These are phyloP conservation scores for Conopomorpha cramerella DNA, from an alignment of 1,140 invertebrate genomes.

Conservation along the genomic window DNA sequence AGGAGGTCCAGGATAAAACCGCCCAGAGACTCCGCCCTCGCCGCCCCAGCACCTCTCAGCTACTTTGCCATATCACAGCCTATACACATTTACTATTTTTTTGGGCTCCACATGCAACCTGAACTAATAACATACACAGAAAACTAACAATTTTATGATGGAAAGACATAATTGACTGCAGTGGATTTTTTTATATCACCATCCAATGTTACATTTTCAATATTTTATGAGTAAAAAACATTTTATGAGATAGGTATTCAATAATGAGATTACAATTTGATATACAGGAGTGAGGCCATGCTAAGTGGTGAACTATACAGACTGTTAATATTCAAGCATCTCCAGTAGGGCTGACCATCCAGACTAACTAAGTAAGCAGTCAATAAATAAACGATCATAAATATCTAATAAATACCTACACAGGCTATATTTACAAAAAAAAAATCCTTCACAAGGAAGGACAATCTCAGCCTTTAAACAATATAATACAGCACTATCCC, in stretches of 20 bases:
- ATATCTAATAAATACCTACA: constrained; percentile 61
- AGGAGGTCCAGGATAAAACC: constrained; percentile 29
- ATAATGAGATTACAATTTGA: constrained; percentile 48
- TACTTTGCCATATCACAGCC: constrained; percentile 15
- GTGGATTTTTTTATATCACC: constrained; percentile 29
- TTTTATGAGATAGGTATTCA: constrained; percentile 45
- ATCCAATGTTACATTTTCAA: constrained; percentile 48
- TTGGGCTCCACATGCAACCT: constrained; percentile 23
- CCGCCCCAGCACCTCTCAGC: constrained; percentile 8
- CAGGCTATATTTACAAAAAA: constrained; percentile 58
- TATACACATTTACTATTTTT: constrained; percentile 46
- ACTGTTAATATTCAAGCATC: constrained; percentile 27
- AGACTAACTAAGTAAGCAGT: constrained; percentile 58
- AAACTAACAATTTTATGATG: not conserved
- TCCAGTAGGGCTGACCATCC: constrained; percentile 28
- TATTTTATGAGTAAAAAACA: constrained; percentile 35
- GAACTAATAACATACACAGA: not conserved
- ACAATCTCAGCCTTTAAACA: constrained; percentile 48
- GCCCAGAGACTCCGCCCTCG: constrained; percentile 7
- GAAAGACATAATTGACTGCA: too few relatives aligned
- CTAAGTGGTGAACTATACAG: constrained; percentile 51
- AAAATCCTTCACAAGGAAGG: constrained; percentile 42
- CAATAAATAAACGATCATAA: constrained; percentile 60
- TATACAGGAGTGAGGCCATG: constrained; percentile 34
- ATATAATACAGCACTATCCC: constrained; percentile 58